phyloP scores from a whole-genome alignment of 2,797 vertebrate genomes.

The Xenops minutus region DNA sequence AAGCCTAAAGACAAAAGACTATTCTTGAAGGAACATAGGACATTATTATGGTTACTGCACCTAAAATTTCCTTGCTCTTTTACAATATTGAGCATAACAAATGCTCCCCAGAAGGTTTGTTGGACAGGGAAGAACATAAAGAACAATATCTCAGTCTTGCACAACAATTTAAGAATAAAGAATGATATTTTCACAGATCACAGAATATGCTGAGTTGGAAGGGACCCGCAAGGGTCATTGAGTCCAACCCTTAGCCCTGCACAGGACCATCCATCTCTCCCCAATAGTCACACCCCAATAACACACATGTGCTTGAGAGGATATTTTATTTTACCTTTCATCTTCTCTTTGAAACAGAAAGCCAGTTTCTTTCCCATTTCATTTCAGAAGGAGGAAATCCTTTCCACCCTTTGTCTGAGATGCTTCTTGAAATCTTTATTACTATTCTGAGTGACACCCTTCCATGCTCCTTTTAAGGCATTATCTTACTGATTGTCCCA shows the following conservation, averaged over 20 bases:
- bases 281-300: neutral
- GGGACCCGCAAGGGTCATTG: neutral
- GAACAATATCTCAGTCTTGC: constrained; percentile 45
- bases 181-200: neutral
- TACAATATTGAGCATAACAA: constrained; percentile 68
- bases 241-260: neutral
- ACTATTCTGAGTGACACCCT: neutral
- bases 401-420: neutral
- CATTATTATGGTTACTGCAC: constrained; percentile 66
- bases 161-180: constrained; percentile 19
- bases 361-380: neutral
- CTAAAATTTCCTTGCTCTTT: constrained; percentile 62
- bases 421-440: neutral
- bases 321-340: constrained; percentile 8
- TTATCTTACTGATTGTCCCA: neutral
- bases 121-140: constrained; percentile 29
- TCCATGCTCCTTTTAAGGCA: neutral
- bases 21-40: constrained; percentile 45
- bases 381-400: neutral
- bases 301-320: neutral
- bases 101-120: constrained; percentile 52
- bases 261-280: neutral
- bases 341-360: neutral
- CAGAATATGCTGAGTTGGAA: neutral
- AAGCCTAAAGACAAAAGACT: constrained; percentile 57